Evolutionary conservation across 2,797 vertebrate species (phyloP).

Genomic region (Enteromius viviparus): DNA sequence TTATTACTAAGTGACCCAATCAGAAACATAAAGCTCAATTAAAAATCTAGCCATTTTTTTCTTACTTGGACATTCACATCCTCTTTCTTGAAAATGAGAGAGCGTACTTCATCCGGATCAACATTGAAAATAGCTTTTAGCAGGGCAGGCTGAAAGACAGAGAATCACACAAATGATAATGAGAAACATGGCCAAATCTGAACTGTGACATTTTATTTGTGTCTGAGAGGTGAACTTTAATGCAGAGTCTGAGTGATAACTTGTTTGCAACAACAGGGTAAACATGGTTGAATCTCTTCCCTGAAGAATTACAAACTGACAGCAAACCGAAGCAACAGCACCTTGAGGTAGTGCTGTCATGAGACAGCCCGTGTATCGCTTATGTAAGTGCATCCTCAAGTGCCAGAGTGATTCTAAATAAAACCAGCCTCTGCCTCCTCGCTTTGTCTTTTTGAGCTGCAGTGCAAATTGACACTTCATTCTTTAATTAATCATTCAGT

Average conservation of each 20-base stretch:
- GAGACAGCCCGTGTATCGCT: constrained; percentile 16
- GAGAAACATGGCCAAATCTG: neutral
- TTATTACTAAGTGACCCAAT: neutral
- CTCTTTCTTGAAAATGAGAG: constrained; percentile 98
- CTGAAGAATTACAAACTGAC: neutral
- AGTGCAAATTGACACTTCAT: neutral
- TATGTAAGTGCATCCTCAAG: constrained; percentile 33
- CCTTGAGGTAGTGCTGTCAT: constrained; percentile 15
- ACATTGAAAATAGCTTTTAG: constrained; percentile 99
- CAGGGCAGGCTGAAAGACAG: constrained; percentile 85
- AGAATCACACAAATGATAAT: neutral
- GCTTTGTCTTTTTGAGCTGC: neutral
- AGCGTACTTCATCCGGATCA: constrained; percentile 97
- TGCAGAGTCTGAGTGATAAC: neutral
- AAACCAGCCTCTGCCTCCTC: constrained; percentile 18
- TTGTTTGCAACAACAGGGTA: neutral
- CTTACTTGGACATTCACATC: constrained; percentile 98
- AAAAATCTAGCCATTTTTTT: neutral
- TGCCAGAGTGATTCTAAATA: constrained; percentile 13
- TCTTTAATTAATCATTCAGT: neutral
- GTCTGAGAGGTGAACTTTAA: neutral
- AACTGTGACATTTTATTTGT: neutral
- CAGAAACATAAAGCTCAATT: neutral
- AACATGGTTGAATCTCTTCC: constrained; percentile 1
- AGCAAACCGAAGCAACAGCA: neutral